A percentile compares a stretch with the other conserved stretches of the same genome.
Conservation (phyloP, 2,797 vertebrate species). For the Peromyscus nudipes region DNA sequence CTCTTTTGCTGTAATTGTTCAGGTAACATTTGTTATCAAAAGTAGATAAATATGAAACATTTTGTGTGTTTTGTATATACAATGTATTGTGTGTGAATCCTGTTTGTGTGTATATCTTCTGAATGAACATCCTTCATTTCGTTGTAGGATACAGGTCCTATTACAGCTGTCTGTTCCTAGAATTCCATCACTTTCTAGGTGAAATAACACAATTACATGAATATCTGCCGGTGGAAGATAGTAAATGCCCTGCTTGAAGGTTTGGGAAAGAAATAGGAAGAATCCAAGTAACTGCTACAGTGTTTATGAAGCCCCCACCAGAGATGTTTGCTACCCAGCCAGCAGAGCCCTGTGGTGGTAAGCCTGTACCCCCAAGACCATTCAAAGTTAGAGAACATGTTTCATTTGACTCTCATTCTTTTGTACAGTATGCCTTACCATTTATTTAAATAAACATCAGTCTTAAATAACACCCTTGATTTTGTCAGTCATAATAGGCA, state of each 20-base stretch:
- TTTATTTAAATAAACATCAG: conserved; percentile 49
- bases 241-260: not conserved
- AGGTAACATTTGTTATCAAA: not conserved
- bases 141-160: not conserved
- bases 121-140: not conserved
- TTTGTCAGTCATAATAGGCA: not conserved
- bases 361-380: not conserved
- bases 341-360: not conserved
- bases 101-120: not conserved
- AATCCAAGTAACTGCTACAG: not conserved
- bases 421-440: not conserved
- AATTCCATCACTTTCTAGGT: not conserved
- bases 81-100: not conserved
- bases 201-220: conserved; percentile 17
- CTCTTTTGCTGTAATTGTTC: not conserved
- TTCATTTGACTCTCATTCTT: conserved; percentile 25
- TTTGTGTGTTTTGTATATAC: not conserved
- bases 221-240: not conserved
- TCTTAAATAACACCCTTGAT: not conserved
- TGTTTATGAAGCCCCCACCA: not conserved
- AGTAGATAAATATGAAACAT: not conserved
- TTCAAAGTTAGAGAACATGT: conserved; percentile 21
- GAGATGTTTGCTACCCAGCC: not conserved
- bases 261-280: not conserved
- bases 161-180: not conserved